phyloP scores from a whole-genome alignment of 2,888 invertebrate genomes.

The Thyatira batis region DNA sequence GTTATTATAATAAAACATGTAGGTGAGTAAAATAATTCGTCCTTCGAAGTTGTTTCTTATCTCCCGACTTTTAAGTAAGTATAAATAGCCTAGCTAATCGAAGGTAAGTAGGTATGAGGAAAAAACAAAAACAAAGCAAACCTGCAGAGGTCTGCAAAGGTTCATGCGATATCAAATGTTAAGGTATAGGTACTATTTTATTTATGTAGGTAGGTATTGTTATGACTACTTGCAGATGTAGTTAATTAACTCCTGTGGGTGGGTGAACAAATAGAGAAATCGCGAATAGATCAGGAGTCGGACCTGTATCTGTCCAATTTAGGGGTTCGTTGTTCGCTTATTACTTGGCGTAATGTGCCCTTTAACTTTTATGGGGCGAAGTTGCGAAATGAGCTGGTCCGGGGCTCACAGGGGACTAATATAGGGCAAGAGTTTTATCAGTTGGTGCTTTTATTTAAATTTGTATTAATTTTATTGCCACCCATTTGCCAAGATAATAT shows the following conservation, averaged over 20 bases:
- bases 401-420: slow-evolving; percentile 62
- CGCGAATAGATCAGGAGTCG: slow-evolving; percentile 58
- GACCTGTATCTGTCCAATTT: slow-evolving; percentile 59
- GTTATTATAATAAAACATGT: too few relatives aligned
- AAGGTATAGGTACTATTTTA: background rate
- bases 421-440: slow-evolving; percentile 72
- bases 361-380: slow-evolving; percentile 79
- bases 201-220: background rate
- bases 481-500: slow-evolving; percentile 25
- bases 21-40: too few relatives aligned
- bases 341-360: slow-evolving; percentile 79
- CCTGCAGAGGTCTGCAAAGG: too few relatives aligned
- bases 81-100: too few relatives aligned
- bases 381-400: slow-evolving; percentile 64
- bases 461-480: slow-evolving; percentile 59
- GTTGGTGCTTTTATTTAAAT: slow-evolving; percentile 60
- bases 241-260: slow-evolving; percentile 3
- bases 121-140: too few relatives aligned
- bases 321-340: slow-evolving; percentile 72
- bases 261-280: slow-evolving; percentile 33
- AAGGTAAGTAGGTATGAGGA: too few relatives aligned
- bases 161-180: background rate
- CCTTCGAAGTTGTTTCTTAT: too few relatives aligned
- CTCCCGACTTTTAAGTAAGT: too few relatives aligned
- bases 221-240: background rate